Evolutionary conservation across 2,888 invertebrate species (phyloP).

Genomic region (Smittia sp.): DNA sequence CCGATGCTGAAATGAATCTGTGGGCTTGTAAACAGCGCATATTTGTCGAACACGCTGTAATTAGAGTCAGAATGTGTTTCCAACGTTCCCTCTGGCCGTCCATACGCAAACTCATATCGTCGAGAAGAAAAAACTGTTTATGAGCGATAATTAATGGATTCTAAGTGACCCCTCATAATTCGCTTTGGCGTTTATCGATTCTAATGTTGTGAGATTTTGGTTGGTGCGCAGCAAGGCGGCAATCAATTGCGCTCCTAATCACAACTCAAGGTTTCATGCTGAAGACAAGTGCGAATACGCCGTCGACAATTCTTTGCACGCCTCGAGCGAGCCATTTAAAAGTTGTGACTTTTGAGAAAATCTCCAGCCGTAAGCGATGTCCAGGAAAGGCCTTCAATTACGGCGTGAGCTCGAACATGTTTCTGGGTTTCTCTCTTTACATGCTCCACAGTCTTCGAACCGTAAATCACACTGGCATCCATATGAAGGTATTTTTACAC

Average conservation of each 20-base stretch:
- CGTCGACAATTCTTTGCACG: neutral
- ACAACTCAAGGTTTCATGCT: no score
- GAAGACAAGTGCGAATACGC: no score
- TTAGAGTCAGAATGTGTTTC: neutral
- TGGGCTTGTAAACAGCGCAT: neutral
- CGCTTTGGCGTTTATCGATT: slow-evolving; percentile 9
- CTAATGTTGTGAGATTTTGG: no score
- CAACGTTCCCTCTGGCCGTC: no score
- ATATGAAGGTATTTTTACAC: neutral
- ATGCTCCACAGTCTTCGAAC: neutral
- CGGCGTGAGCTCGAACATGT: slow-evolving; percentile 10
- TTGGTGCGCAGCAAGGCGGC: no score
- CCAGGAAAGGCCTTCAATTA: slow-evolving; percentile 25
- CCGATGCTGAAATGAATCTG: neutral
- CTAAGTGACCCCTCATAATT: slow-evolving; percentile 35
- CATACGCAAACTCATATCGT: no score
- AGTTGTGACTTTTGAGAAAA: slow-evolving; percentile 9
- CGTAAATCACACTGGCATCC: neutral
- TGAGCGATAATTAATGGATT: slow-evolving; percentile 33
- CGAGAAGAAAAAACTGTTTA: neutral
- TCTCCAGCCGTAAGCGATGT: slow-evolving; percentile 16
- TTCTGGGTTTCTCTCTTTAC: slow-evolving; percentile 25
- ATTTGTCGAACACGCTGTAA: neutral
- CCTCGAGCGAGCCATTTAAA: neutral
- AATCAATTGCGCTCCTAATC: no score